These are phyloP conservation scores for Crossocerus cetratus DNA, from an alignment of 2,888 invertebrate genomes.

Conservation along the genomic window DNA sequence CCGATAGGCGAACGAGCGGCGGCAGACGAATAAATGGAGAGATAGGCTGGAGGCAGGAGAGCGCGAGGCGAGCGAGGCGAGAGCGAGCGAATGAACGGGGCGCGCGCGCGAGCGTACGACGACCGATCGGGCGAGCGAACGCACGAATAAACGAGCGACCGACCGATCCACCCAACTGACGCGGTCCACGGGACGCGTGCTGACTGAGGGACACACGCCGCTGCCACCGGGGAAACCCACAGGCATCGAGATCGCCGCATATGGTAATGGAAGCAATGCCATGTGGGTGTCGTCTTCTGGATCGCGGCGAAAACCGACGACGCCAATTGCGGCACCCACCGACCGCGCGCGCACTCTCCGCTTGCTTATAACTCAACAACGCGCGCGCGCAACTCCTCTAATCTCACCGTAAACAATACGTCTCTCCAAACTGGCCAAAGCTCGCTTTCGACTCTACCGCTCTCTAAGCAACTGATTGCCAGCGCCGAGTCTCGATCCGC, in stretches of 20 bases:
- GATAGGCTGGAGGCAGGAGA: not conserved
- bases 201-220: constrained; percentile 60
- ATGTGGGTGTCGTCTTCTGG: constrained; percentile 70
- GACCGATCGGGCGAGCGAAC: constrained; percentile 16
- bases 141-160: constrained; percentile 47
- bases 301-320: constrained; percentile 52
- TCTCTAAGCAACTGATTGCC: not conserved
- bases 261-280: constrained; percentile 71
- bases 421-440: not conserved
- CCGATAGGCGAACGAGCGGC: constrained; percentile 24
- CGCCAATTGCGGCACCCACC: constrained; percentile 44
- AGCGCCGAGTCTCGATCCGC: not conserved
- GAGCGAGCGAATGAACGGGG: constrained; percentile 1
- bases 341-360: not conserved
- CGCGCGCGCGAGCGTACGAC: not conserved
- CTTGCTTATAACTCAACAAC: not conserved
- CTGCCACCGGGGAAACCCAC: constrained; percentile 62
- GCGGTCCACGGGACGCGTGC: constrained; percentile 65
- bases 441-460: not conserved
- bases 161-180: constrained; percentile 61
- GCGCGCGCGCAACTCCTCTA: not conserved
- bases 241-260: constrained; percentile 71
- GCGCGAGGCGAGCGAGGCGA: constrained; percentile 12
- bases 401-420: not conserved
- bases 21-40: constrained; percentile 20